These are phyloP conservation scores for Netelia fuscicornis DNA, from an alignment of 2,888 invertebrate species.

Conservation along the genomic window DNA sequence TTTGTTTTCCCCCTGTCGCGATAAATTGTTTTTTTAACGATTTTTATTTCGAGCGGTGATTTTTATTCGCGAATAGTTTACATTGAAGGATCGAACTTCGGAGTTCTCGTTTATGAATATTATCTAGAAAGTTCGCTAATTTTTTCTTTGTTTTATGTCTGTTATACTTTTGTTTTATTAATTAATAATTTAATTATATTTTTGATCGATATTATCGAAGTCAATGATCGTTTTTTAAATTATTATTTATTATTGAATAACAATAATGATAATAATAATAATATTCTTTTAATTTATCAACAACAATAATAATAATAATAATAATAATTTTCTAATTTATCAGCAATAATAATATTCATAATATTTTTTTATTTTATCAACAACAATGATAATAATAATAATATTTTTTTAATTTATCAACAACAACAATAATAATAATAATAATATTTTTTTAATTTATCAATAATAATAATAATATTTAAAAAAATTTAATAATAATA, in stretches of 20 bases:
- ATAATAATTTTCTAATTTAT: background rate
- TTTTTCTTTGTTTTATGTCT: background rate
- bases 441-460: background rate
- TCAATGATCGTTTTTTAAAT: background rate
- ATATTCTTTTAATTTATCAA: background rate
- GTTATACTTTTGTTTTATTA: background rate
- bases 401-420: background rate
- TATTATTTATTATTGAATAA: background rate
- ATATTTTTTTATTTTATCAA: background rate
- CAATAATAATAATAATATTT: background rate
- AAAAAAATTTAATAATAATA: background rate
- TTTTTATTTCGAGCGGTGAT: slow-evolving; percentile 12
- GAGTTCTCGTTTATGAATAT: background rate
- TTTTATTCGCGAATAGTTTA: background rate
- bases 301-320: background rate
- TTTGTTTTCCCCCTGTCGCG: background rate
- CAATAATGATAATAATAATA: too few species aligned
- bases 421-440: background rate
- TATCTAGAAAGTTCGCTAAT: background rate
- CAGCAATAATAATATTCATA: background rate
- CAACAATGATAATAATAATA: too few species aligned
- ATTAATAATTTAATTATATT: too few species aligned
- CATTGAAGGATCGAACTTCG: background rate
- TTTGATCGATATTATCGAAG: too few species aligned
- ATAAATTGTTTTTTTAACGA: slow-evolving; percentile 32